A percentile compares a stretch with the other conserved stretches of the same genome.
Conservation (phyloP, 1,140 invertebrate genomes). For the Bombus waltoni region DNA sequence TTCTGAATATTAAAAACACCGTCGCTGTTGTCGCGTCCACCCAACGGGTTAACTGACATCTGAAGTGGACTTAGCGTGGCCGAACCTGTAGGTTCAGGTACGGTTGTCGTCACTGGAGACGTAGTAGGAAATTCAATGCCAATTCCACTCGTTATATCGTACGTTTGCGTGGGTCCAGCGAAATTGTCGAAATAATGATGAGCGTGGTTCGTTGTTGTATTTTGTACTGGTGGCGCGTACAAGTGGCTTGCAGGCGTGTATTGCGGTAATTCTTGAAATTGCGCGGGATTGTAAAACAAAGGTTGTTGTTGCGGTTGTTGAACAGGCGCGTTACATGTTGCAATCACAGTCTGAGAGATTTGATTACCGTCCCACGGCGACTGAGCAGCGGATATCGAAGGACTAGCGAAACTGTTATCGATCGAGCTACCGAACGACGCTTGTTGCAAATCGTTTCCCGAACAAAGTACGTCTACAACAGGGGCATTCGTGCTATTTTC, state of each 20-base stretch:
- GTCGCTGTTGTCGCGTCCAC: slow-evolving; percentile 62
- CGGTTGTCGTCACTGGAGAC: slow-evolving; percentile 46
- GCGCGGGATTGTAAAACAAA: slow-evolving; percentile 70
- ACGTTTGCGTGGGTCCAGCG: background rate
- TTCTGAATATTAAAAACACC: slow-evolving; percentile 76
- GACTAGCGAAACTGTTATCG: background rate
- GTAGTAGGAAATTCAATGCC: background rate
- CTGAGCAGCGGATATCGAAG: background rate
- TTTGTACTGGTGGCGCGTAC: background rate
- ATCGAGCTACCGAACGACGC: background rate
- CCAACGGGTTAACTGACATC: slow-evolving; percentile 74
- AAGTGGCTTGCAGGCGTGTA: background rate
- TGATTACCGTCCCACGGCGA: slow-evolving; percentile 25
- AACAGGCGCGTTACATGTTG: slow-evolving; percentile 6
- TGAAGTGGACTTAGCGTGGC: slow-evolving; percentile 78
- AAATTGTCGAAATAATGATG: slow-evolving; percentile 23
- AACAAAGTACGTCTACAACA: background rate
- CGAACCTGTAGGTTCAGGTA: slow-evolving; percentile 76
- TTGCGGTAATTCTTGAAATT: slow-evolving; percentile 57
- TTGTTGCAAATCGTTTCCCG: slow-evolving; percentile 8
- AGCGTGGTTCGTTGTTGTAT: slow-evolving; percentile 1
- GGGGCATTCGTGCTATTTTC: slow-evolving; percentile 9
- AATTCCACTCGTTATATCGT: background rate
- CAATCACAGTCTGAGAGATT: background rate
- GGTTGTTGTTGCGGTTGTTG: slow-evolving; percentile 15